Base-by-base conservation (phyloP, 2,797 vertebrate species). In the Rhodeus uyekii region DNA sequence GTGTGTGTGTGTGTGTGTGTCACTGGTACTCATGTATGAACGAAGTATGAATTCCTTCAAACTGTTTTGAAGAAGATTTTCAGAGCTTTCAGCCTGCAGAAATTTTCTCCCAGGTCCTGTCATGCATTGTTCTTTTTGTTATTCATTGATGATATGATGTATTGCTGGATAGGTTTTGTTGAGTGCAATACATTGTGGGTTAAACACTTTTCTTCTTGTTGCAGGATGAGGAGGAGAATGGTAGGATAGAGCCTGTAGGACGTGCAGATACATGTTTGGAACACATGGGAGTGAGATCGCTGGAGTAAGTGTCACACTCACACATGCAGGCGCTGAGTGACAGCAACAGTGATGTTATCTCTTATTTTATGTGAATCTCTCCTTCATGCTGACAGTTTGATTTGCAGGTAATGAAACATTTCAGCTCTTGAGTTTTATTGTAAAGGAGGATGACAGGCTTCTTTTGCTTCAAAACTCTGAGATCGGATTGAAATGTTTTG, bases 181-280 rank as follows among this genome's bases (percentile, higher is more conserved):
- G 6, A 75, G 34, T 65, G 60, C 58, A 39, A 0, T 67, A 53
- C 50, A 64, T 58, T 75, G 27, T 79, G 61, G 50, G 53, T 82
- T 71, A 77, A 58, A 32, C 39, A 8, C 6, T 72, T 55, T 65
- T 34, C 10, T 46, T 86, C 0, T 86, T 50, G 0, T 27, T 79
- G 34, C 82, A 88, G 87, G 86, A 95, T 89, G 94, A 93, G 24
- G 81, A 90, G 13, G 90, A 93, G 8, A 95, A 92, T 46, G 95
- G 96, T 38, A 88, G 97, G 69, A 96, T 98, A 24, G 97, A 98
- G 80, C 98, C 97, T 0, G 90, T 97, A 8, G 97, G 97, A 72
- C 96, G 97, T 36, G 97, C 96, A 0, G 97, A 98, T 88, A 95
- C 96, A 18, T 93, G 95, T 84, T 79, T 96, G 90, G 97, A 98